Evolutionary conservation across 2,113 vertebrate species (phyloP).

Genomic region (Myiopsitta monachus): DNA sequence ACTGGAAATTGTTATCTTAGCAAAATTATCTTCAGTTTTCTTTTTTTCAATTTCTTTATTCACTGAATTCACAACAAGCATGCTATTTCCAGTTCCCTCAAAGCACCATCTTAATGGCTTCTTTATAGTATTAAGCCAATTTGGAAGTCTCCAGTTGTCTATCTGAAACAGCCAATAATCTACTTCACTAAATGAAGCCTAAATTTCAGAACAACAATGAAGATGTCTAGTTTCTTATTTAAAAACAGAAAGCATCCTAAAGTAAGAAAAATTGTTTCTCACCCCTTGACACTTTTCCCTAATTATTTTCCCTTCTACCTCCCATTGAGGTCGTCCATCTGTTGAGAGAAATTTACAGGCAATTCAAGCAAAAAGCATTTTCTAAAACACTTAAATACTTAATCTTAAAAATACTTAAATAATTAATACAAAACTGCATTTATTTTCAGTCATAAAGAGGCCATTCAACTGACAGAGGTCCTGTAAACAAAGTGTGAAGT

Average conservation of each 20-base stretch:
- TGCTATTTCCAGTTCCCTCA: not conserved
- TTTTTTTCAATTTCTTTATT: not conserved
- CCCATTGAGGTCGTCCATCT: slow-evolving; percentile 98
- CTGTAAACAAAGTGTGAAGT: not conserved
- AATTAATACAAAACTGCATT: not conserved
- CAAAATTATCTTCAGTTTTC: not conserved
- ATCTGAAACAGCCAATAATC: not conserved
- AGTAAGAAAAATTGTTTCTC: slow-evolving; percentile 75
- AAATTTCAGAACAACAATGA: not conserved
- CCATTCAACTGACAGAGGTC: not conserved
- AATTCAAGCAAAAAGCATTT: slow-evolving; percentile 50
- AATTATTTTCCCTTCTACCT: slow-evolving; percentile 95
- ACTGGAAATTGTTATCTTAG: not conserved
- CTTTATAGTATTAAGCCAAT: not conserved
- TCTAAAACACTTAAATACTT: not conserved
- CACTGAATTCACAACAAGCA: not conserved
- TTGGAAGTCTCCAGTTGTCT: slow-evolving; percentile 12
- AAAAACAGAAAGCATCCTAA: slow-evolving; percentile 10
- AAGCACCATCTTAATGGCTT: not conserved
- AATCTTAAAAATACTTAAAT: not conserved
- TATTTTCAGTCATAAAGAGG: not conserved
- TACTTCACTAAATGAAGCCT: not conserved
- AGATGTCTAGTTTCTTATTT: not conserved
- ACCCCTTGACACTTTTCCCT: slow-evolving; percentile 95
- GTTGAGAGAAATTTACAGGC: slow-evolving; percentile 66